Conservation (phyloP, 2,113 vertebrate genomes). For the Chrysochloris asiatica region DNA sequence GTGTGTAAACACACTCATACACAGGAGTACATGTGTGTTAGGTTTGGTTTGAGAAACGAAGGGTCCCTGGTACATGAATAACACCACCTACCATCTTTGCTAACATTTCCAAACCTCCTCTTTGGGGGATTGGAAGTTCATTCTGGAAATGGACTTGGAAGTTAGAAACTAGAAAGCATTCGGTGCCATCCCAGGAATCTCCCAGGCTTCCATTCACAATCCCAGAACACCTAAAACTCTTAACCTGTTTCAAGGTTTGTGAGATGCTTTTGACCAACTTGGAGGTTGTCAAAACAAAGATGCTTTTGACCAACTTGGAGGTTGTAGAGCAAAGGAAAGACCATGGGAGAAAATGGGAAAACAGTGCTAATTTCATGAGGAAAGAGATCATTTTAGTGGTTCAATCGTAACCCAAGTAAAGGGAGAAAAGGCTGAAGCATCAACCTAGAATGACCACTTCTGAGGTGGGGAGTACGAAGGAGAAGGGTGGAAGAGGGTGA, state of each 20-base stretch:
- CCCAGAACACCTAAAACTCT: background rate
- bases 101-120: background rate
- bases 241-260: slow-evolving; percentile 1
- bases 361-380: background rate
- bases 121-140: background rate
- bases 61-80: too few species aligned
- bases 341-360: background rate
- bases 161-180: background rate
- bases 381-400: background rate
- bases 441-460: background rate
- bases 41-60: slow-evolving; percentile 8
- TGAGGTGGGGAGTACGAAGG: background rate
- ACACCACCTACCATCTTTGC: background rate
- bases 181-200: background rate
- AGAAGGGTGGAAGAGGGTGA: background rate
- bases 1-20: too few species aligned
- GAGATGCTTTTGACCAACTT: background rate
- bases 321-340: too few species aligned
- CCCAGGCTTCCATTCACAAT: background rate
- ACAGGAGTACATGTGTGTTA: background rate
- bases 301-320: background rate
- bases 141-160: background rate
- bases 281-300: too few species aligned
- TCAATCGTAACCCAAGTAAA: background rate
- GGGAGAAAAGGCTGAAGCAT: background rate